Conservation (phyloP, 2,113 vertebrate species). For the Clupea harengus region DNA sequence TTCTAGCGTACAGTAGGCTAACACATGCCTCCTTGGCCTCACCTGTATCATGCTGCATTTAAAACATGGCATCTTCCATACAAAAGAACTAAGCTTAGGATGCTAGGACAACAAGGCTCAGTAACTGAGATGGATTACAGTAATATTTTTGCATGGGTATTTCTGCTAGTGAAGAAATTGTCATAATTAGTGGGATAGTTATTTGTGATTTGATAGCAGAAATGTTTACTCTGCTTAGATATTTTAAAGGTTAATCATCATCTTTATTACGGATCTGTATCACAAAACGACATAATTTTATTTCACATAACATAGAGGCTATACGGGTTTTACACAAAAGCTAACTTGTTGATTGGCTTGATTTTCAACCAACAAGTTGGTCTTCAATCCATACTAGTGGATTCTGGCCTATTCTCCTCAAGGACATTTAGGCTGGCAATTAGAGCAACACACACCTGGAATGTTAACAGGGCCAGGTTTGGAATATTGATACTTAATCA, state of each 20-base stretch:
- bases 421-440: background rate
- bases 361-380: background rate
- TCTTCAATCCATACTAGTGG: background rate
- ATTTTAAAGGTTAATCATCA: background rate
- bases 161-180: background rate
- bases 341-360: background rate
- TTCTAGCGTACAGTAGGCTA: background rate
- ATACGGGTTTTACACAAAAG: background rate
- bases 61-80: too few species aligned
- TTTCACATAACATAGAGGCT: too few species aligned
- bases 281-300: background rate
- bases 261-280: background rate
- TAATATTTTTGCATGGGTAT: background rate
- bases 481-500: slow-evolving; percentile 14
- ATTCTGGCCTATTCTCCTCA: background rate
- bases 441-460: slow-evolving; percentile 6
- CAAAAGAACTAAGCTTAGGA: too few species aligned
- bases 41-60: too few species aligned
- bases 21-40: background rate
- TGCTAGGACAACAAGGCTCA: too few species aligned
- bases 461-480: slow-evolving; percentile 2
- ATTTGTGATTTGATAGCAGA: background rate
- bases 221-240: background rate
- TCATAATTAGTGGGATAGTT: background rate
- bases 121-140: background rate